Conservation (phyloP, 2,888 invertebrate genomes). For the Ashinkailepas kermadecensis region DNA sequence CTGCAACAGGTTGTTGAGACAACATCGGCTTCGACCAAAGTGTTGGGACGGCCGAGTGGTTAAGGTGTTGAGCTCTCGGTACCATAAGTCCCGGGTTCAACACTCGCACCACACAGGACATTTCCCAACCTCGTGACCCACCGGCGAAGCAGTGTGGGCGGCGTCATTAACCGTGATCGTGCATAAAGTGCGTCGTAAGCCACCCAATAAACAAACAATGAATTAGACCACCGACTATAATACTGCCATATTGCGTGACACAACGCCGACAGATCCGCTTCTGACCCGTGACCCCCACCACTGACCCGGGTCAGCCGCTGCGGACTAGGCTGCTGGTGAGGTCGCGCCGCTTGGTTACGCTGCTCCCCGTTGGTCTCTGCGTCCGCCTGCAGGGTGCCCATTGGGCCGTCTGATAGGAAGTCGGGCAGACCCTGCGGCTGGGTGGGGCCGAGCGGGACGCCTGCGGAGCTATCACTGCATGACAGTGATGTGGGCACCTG, state of each 20-base stretch:
- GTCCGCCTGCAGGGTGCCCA: conserved; percentile 7
- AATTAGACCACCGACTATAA: no score
- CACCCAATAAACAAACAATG: background rate
- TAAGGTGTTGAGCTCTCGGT: no score
- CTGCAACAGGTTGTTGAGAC: no score
- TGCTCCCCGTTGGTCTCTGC: background rate
- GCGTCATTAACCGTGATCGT: no score
- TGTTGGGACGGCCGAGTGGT: no score
- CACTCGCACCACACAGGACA: no score
- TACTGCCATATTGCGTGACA: no score
- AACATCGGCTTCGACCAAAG: no score
- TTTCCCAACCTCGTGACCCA: no score
- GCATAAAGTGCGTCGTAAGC: background rate
- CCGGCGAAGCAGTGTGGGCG: no score
- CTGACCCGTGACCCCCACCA: background rate
- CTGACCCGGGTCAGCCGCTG: conserved; percentile 5
- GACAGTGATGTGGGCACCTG: background rate
- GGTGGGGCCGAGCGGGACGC: background rate
- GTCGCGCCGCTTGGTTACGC: background rate
- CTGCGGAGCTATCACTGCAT: background rate
- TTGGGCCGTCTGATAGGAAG: conserved; percentile 16
- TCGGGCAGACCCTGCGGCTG: conserved; percentile 21
- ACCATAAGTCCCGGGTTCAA: no score
- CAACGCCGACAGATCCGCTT: no score
- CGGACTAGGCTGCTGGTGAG: background rate